Base-by-base conservation (phyloP, 35 echinoderm and acorn worm genomes). In the Strongylocentrotus purpuratus region DNA sequence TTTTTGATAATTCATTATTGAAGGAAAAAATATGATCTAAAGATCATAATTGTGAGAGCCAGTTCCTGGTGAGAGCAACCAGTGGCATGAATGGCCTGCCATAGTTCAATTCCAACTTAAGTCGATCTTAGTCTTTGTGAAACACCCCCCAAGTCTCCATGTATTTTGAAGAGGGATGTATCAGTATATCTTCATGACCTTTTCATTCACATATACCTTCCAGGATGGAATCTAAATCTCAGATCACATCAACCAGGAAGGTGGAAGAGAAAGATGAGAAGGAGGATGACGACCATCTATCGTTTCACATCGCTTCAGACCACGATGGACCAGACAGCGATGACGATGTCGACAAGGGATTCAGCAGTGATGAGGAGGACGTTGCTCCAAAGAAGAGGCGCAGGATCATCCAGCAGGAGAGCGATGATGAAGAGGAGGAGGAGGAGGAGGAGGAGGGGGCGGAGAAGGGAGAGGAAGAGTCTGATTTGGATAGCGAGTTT, bases 281-380 rank as follows among this genome's bases (percentile, higher is more conserved):
- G 46, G 50, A 94, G 12, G 60, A 92, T 87, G 46, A 90, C 25
- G 91, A 96, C 22, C 94, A 96, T 22, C 52, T 92, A n/a, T 97
- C 97, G 2, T 97, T 97, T 78, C 97, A 97, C 65, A 96, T 96
- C 18, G 32, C 96, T 28, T 97, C 97, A 31, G 97, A 97, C 85
- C 92, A 41, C 48, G 97, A 97, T 22, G 94, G 61, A n/a, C 95
- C 93, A 33, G 87, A 97, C 46, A 94, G 94, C 61, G 86, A 96
- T 28, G 95, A 98, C 18, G 97, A 96, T 20, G 95, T 95, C 13
- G 31, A 96, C 31, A 94, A 96, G 41, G 93, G 32, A 31, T 46
- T 50, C 11, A 65, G 47, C 13, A 95, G 94, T 58, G 94, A 86
- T 88, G 97, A 96, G 33, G 97, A 96, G 15, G 94, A 61, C 10